Evolutionary conservation across 2,888 invertebrate species (phyloP), one percentile per base, ranked within the genome.

Genomic region (Drosophila seclusa): DNA sequence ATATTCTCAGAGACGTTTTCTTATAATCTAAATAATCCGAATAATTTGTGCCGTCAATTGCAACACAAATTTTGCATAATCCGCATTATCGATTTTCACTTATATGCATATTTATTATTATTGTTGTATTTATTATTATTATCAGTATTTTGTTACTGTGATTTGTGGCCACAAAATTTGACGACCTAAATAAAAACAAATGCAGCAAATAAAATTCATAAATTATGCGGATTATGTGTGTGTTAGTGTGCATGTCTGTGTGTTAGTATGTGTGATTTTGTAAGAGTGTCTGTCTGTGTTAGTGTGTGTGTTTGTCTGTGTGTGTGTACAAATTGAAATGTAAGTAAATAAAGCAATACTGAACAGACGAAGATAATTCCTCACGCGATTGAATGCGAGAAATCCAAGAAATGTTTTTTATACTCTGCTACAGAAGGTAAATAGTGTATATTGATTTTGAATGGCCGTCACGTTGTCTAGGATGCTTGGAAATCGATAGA

Each of bases 121-220:
- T 74, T 49, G 53, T 58, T 57, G 18, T 27, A 36, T 49, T 78
- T 50, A 69, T 72, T 61, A 7, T 57, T 42, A 21, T 40, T 40
- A 52, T 69, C 45, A 16, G 45, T 24, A 24, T 24, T 45, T 45
- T 45, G 45, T 65, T 74, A 53, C 53, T 78, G 50, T 45, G 61
- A 58, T 52, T 45, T 60, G 66, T 58, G 74, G 65, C 42, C 76
- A 66, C 76, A 68, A 83, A 89, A 45, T 45, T 84, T 84, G 87
- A 87, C 71, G 87, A 84, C 73, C 84, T 66, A 81, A 76, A 83
- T 83, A 78, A 82, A 83, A 78, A 78, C 45, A 45, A 80, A 83
- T 83, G 78, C 82, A 80, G 89, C 70, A 87, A 78, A 89, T 87
- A 76, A 78, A 78, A 68, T 83, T 78, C 87, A 89, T 87, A 89